Conservation (phyloP, 2,888 invertebrate genomes). For the Ophion ventricosus region DNA sequence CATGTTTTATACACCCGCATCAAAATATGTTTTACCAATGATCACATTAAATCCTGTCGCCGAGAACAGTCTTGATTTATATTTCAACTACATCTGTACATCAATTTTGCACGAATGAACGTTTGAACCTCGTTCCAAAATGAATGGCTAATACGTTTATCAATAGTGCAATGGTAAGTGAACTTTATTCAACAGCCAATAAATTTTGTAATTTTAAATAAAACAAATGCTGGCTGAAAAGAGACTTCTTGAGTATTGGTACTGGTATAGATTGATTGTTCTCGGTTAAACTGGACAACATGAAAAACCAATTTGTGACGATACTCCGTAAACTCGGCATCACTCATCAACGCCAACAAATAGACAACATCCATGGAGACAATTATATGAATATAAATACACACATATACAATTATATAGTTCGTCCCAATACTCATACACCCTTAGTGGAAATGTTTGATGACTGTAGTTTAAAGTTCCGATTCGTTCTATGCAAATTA, state of each 20-base stretch:
- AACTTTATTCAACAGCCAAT: background rate
- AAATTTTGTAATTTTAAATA: background rate
- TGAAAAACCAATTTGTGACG: background rate
- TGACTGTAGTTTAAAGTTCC: constrained; percentile 80
- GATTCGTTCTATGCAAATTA: constrained; percentile 80
- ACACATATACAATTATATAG: constrained; percentile 35
- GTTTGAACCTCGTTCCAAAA: background rate
- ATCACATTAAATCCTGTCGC: background rate
- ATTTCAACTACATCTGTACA: background rate
- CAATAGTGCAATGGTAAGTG: background rate
- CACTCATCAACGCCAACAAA: constrained; percentile 26
- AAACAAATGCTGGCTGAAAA: background rate
- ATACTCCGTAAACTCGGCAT: background rate
- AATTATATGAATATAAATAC: constrained; percentile 47
- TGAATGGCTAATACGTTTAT: background rate
- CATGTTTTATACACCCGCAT: background rate
- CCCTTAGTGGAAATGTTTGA: constrained; percentile 81
- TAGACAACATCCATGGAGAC: constrained; percentile 12
- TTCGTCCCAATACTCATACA: constrained; percentile 66
- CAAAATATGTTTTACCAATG: background rate
- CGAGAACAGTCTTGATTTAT: background rate
- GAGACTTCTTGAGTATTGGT: background rate
- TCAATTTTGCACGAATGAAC: background rate
- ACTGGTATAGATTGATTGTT: constrained; percentile 10
- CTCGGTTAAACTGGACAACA: constrained; percentile 4